Conservation (phyloP, 2,797 vertebrate species). For the Anas bernieri region DNA sequence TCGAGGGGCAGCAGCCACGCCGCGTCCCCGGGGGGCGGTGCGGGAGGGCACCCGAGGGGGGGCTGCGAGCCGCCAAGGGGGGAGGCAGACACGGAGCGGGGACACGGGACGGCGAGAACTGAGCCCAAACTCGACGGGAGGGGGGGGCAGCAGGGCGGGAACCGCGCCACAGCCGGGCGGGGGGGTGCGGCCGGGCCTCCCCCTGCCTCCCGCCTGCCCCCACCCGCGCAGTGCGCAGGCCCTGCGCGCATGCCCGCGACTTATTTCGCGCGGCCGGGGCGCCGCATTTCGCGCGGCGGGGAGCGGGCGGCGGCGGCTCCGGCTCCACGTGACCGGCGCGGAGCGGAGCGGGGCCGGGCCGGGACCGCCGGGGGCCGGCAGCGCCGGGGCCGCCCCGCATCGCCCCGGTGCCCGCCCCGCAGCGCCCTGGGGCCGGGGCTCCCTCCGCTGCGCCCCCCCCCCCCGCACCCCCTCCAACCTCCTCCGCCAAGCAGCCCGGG, state of each 20-base stretch:
- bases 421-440: not conserved
- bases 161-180: not conserved
- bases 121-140: not conserved
- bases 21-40: no score
- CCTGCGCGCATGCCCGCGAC: conserved; percentile 48
- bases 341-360: not conserved
- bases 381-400: not conserved
- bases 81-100: no score
- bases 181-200: conserved; percentile 37
- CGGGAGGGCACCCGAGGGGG: no score
- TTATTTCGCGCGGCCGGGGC: conserved; percentile 30
- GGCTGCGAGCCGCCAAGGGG: accelerated
- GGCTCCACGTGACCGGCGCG: conserved; percentile 21
- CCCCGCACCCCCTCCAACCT: no score
- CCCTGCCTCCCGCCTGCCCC: not conserved
- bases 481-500: not conserved
- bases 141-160: not conserved
- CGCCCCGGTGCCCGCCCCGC: not conserved
- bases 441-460: not conserved
- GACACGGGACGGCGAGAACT: not conserved
- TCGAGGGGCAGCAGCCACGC: accelerated
- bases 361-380: not conserved
- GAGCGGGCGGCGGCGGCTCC: not conserved
- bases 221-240: conserved; percentile 29
- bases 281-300: conserved; percentile 33